These are phyloP conservation scores for Andrena marginata DNA, from an alignment of 2,888 invertebrate genomes.

Conservation along the genomic window DNA sequence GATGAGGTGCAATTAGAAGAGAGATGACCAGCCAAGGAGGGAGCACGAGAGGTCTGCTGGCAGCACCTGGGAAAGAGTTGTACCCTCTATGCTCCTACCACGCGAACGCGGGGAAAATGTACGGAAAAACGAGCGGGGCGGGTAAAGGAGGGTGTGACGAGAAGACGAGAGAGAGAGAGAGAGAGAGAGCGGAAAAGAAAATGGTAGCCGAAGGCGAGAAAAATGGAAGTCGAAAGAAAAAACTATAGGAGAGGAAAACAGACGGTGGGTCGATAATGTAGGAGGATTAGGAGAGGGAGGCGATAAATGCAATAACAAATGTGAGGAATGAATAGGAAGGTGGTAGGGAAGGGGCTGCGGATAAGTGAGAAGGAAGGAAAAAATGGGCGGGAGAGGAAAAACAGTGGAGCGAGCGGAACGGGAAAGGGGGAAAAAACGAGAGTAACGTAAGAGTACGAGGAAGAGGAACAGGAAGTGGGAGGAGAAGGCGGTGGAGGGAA, in stretches of 20 bases:
- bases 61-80: slow-evolving; percentile 5
- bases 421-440: slow-evolving; percentile 37
- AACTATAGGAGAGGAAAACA: slow-evolving; percentile 21
- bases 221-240: background rate
- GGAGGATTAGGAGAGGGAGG: no score
- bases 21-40: slow-evolving; percentile 21
- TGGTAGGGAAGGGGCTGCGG: background rate
- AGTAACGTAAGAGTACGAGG: slow-evolving; percentile 55
- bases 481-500: slow-evolving; percentile 9
- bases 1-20: slow-evolving; percentile 21
- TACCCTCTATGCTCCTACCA: background rate
- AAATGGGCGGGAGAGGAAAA: slow-evolving; percentile 6
- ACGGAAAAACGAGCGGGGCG: background rate
- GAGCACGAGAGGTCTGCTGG: background rate
- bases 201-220: background rate
- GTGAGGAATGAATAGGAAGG: background rate
- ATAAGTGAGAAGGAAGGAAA: background rate
- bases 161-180: background rate
- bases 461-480: slow-evolving; percentile 17
- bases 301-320: slow-evolving; percentile 19
- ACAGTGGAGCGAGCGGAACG: slow-evolving; percentile 39
- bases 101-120: background rate
- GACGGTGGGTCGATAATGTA: slow-evolving; percentile 30
- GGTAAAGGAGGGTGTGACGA: background rate
- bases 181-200: background rate